These are phyloP conservation scores for Ditula angustiorana DNA, from an alignment of 2,888 invertebrate genomes.

Conservation along the genomic window DNA sequence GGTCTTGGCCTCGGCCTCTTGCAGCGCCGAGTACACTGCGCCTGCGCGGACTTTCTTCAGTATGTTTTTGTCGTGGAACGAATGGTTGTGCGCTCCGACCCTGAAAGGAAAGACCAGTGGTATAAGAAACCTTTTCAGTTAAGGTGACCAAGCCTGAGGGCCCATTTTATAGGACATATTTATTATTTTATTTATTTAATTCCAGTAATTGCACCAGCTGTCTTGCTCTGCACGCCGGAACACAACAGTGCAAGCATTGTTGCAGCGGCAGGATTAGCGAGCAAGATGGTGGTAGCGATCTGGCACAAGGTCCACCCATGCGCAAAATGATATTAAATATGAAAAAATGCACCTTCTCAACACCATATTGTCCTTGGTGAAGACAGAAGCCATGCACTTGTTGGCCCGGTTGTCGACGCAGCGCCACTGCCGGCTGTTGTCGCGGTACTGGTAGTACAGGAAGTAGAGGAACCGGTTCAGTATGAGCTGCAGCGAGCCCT, in stretches of 20 bases:
- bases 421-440: conserved; percentile 68
- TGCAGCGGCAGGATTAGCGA: too few relatives aligned
- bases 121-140: too few relatives aligned
- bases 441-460: conserved; percentile 64
- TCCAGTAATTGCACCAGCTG: too few relatives aligned
- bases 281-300: too few relatives aligned
- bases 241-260: too few relatives aligned
- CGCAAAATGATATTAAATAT: too few relatives aligned
- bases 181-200: too few relatives aligned
- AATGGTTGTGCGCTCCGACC: conserved; percentile 31
- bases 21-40: conserved; percentile 22
- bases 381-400: conserved; percentile 67
- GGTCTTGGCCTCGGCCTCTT: conserved; percentile 30
- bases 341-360: conserved; percentile 72
- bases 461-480: conserved; percentile 73
- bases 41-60: conserved; percentile 29
- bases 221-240: too few relatives aligned
- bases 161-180: too few relatives aligned
- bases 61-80: conserved; percentile 31
- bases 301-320: too few relatives aligned
- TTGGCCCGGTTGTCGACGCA: conserved; percentile 67
- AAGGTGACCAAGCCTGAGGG: too few relatives aligned
- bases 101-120: conserved; percentile 1
- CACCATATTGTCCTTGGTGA: conserved; percentile 67
- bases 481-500: conserved; percentile 71